These are phyloP conservation scores for Channa striata DNA, from an alignment of 2,797 vertebrate species.

Conservation along the genomic window DNA sequence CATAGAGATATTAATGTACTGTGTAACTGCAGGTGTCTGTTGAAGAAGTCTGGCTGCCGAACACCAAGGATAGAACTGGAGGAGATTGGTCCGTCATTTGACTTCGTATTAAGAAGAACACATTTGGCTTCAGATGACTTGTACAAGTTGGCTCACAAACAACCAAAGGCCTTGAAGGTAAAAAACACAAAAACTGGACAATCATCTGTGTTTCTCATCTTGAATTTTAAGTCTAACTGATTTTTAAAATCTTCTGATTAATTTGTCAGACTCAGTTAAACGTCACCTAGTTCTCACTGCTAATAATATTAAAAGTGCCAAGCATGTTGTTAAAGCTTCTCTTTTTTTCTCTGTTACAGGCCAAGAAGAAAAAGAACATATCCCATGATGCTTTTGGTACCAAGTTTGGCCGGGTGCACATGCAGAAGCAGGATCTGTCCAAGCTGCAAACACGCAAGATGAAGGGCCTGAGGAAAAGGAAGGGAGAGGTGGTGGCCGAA, in stretches of 20 bases:
- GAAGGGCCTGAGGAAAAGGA: slow-evolving; percentile 95
- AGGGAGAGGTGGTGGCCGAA: slow-evolving; percentile 63
- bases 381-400: slow-evolving; percentile 93
- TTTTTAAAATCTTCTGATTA: too few relatives aligned
- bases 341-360: slow-evolving; percentile 73
- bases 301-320: too few relatives aligned
- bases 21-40: slow-evolving; percentile 81
- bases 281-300: too few relatives aligned
- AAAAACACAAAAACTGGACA: not conserved
- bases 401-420: slow-evolving; percentile 93
- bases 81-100: slow-evolving; percentile 94
- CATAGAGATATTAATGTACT: not conserved
- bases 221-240: not conserved
- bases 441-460: slow-evolving; percentile 95
- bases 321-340: too few relatives aligned
- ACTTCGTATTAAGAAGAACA: slow-evolving; percentile 90
- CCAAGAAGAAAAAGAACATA: slow-evolving; percentile 97
- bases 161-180: slow-evolving; percentile 93
- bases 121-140: slow-evolving; percentile 96
- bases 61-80: slow-evolving; percentile 95
- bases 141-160: slow-evolving; percentile 89
- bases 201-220: not conserved
- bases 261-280: too few relatives aligned
- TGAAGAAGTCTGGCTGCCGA: slow-evolving; percentile 97
- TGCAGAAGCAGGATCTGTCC: slow-evolving; percentile 95